Evolutionary conservation across 2,888 invertebrate species (phyloP).

Genomic region (Pollenia amentaria): DNA sequence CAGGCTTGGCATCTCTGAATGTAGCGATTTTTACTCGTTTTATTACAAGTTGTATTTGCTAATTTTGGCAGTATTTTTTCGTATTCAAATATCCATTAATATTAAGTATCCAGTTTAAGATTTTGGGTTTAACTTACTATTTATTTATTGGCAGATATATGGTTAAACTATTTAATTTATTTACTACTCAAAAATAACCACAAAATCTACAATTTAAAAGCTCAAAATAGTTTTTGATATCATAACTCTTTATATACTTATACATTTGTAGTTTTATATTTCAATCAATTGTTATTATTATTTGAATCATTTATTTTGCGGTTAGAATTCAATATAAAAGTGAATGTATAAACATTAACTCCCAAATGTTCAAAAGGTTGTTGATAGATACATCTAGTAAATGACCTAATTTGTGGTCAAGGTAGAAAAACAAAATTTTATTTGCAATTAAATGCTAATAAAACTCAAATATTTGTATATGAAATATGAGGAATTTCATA

Average conservation of each 20-base stretch:
- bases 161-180: neutral
- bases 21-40: too few species aligned
- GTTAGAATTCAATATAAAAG: neutral
- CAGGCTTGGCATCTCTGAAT: too few species aligned
- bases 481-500: too few species aligned
- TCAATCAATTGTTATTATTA: slow-evolving; percentile 14
- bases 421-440: neutral
- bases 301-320: slow-evolving; percentile 10
- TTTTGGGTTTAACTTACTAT: too few species aligned
- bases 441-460: slow-evolving; percentile 20
- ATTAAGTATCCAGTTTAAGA: too few species aligned
- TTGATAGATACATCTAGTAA: slow-evolving; percentile 16
- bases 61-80: too few species aligned
- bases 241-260: neutral
- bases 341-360: neutral
- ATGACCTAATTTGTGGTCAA: slow-evolving; percentile 40
- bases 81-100: too few species aligned
- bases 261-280: neutral
- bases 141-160: too few species aligned
- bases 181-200: neutral
- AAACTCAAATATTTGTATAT: neutral
- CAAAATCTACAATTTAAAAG: neutral
- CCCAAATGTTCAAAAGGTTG: neutral
- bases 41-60: too few species aligned
- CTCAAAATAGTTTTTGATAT: neutral